Conservation (phyloP, 2,797 vertebrate genomes). For the Gastrophryne carolinensis region DNA sequence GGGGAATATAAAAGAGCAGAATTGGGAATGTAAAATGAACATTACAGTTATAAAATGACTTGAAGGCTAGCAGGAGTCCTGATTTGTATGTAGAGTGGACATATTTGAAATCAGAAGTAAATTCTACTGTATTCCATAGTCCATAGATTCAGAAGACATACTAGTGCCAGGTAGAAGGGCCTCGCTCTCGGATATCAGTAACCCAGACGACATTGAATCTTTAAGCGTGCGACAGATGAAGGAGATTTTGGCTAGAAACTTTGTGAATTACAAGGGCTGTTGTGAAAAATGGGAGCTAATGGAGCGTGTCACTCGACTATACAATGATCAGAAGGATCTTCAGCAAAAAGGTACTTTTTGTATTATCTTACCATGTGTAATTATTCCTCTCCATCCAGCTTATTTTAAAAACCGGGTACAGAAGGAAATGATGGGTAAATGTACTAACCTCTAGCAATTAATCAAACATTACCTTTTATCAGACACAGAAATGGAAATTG, state of each 20-base stretch:
- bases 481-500: no score
- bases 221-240: conserved; percentile 91
- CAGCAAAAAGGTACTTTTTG: conserved; percentile 72
- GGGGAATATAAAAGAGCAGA: no score
- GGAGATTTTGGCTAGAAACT: conserved; percentile 93
- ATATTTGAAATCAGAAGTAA: neutral
- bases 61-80: neutral
- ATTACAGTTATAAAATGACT: no score
- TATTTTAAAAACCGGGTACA: no score
- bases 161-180: conserved; percentile 78
- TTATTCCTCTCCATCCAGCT: no score
- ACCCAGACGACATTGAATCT: conserved; percentile 79
- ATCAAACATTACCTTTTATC: no score
- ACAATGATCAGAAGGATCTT: conserved; percentile 82
- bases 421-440: no score
- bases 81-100: neutral
- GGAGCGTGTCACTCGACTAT: conserved; percentile 87
- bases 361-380: neutral
- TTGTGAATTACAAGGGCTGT: conserved; percentile 96
- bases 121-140: conserved; percentile 60
- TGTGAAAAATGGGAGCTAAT: conserved; percentile 98
- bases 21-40: no score
- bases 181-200: conserved; percentile 83
- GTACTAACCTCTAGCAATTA: no score
- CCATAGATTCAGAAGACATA: conserved; percentile 78